Evolutionary conservation across 2,797 vertebrate species (phyloP), one percentile per base, ranked within the genome.

Genomic region (Pogoniulus pusillus): DNA sequence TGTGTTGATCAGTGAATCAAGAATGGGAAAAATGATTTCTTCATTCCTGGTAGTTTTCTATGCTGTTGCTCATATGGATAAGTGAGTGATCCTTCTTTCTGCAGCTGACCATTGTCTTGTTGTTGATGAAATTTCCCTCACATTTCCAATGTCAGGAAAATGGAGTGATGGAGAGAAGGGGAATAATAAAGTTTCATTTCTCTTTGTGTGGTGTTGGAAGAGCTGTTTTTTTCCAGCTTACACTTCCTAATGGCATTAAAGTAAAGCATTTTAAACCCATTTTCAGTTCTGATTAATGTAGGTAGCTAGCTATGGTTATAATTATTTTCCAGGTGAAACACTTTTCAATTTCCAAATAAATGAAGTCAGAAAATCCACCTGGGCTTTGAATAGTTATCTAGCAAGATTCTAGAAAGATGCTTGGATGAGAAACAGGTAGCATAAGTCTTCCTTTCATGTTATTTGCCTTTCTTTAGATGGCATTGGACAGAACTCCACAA

Each of bases 251-350:
- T 29, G 16, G 4, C 60, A 51, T 76, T 80, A 39, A 80, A 59
- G 19, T 74, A 84, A 72, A 89, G 73, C 16, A 82, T 79, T 96
- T 85, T 35, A 55, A 89, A 85, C 10, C 15, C 24, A 43, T 85
- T 95, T 91, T 87, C n/a, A 78, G 11, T 82, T 75, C 66, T 87
- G 27, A 82, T 69, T 85, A 89, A 91, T 81, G 81, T 14, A 55
- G 12, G 41, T 80, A 69, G 35, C 13, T 91, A 89, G 8, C 19
- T 77, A 73, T 0, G 0, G 14, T 68, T 51, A 37, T 30, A 72
- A 63, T 57, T 64, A 54, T 68, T 69, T 90, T 90, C 27, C 59
- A 81, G 34, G 47, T 89, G 43, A 91, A 90, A 35, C 15, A 49
- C 15, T 75, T 91, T 72, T 77, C 49, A 62, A 7, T 55, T 95